A percentile compares a stretch with the other conserved stretches of the same genome.
phyloP scores from a whole-genome alignment of 2,113 vertebrate genomes.

The Xiphophorus hellerii region DNA sequence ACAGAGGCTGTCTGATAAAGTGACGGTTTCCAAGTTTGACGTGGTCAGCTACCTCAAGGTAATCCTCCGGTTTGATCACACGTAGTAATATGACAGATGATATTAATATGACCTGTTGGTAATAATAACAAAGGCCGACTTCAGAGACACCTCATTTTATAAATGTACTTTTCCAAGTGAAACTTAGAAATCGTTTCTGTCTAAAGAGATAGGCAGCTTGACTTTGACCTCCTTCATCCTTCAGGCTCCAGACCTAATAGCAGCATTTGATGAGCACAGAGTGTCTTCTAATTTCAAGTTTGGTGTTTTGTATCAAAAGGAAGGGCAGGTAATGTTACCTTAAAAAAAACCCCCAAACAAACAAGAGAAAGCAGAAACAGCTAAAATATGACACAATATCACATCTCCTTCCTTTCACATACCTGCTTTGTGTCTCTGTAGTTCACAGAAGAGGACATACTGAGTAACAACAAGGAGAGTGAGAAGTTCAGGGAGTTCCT shows the following conservation, averaged over 20 bases:
- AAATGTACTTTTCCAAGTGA: not conserved
- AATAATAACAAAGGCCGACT: not conserved
- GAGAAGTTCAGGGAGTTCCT: slow-evolving; percentile 87
- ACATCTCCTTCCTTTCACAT: slow-evolving; percentile 17
- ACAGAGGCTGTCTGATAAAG: slow-evolving; percentile 86
- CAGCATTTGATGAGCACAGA: slow-evolving; percentile 82
- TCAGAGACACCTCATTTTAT: not conserved
- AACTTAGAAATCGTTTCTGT: not conserved
- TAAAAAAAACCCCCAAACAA: too few relatives aligned
- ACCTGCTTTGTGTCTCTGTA: slow-evolving; percentile 55
- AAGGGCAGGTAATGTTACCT: slow-evolving; percentile 71
- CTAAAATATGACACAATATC: not conserved
- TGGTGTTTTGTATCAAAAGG: slow-evolving; percentile 80
- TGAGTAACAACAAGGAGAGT: slow-evolving; percentile 89
- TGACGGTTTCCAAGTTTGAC: slow-evolving; percentile 86
- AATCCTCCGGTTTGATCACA: slow-evolving; percentile 12
- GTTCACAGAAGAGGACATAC: slow-evolving; percentile 89
- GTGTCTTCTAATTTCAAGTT: slow-evolving; percentile 83
- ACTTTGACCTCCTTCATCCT: not conserved
- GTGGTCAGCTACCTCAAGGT: slow-evolving; percentile 91
- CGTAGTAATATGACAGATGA: not conserved
- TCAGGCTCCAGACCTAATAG: slow-evolving; percentile 81
- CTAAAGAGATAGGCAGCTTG: not conserved
- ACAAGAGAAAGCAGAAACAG: not conserved
- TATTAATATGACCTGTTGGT: not conserved